Percentiles rank a stretch among this genome's conserved stretches.
Conservation (phyloP, 2,888 invertebrate species). For the Scaptomyza flava region DNA sequence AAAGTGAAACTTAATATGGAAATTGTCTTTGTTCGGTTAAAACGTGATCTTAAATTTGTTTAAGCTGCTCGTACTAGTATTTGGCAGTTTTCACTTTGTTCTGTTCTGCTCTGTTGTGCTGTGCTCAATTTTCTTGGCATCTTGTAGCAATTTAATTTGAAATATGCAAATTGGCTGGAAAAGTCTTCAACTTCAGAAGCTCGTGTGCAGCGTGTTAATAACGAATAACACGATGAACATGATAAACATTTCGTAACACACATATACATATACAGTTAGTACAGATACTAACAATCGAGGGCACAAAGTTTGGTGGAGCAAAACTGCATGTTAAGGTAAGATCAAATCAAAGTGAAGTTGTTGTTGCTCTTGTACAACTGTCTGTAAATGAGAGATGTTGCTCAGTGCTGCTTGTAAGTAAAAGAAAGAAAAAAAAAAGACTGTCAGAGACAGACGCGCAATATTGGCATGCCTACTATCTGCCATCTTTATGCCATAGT, state of each 20-base stretch:
- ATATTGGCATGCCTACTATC: conserved; percentile 5
- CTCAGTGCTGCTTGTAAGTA: background rate
- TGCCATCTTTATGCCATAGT: conserved; percentile 22
- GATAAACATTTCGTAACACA: conserved; percentile 24
- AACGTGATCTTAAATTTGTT: conserved; percentile 13
- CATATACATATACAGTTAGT: background rate
- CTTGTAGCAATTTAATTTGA: conserved; percentile 55
- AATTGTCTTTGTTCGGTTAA: background rate
- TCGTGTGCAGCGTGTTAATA: conserved; percentile 39
- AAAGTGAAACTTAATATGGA: background rate
- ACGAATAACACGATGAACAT: conserved; percentile 46
- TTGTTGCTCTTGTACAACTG: background rate
- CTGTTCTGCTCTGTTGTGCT: conserved; percentile 1
- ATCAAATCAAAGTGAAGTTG: conserved; percentile 25
- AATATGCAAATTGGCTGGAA: conserved; percentile 53
- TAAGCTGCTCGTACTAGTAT: conserved; percentile 1
- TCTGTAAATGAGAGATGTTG: conserved; percentile 8
- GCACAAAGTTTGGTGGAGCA: background rate
- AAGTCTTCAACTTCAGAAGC: conserved; percentile 16
- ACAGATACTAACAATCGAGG: background rate
- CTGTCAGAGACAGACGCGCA: background rate
- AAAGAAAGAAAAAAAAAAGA: background rate
- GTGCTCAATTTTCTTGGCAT: conserved; percentile 32
- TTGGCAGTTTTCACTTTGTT: background rate
- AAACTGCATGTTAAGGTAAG: conserved; percentile 10